A percentile compares a stretch with the other conserved stretches of the same genome.
phyloP scores from a whole-genome alignment of 2,113 vertebrate genomes.

The Genyomyrus donnyi region DNA sequence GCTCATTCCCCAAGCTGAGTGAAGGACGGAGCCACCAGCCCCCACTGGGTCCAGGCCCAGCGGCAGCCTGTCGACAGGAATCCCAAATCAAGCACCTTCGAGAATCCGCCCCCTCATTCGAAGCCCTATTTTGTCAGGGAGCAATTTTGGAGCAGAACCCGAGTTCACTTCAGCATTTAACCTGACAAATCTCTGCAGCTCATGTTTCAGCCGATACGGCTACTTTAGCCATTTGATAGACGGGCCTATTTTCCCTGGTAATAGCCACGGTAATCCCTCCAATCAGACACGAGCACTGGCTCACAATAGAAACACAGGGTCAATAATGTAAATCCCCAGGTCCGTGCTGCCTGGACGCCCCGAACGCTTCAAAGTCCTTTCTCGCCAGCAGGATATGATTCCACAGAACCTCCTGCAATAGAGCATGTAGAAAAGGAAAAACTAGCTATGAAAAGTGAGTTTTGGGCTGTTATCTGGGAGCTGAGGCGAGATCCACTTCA shows the following conservation, averaged over 20 bases:
- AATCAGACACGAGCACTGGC: conserved; percentile 15
- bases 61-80: neutral
- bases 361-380: conserved; percentile 16
- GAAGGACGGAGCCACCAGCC: neutral
- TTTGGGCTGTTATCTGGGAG: neutral
- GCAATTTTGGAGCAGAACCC: conserved; percentile 24
- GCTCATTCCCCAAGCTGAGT: neutral
- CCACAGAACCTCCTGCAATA: conserved; percentile 12
- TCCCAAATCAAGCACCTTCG: conserved; percentile 3
- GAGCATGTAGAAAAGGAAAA: neutral
- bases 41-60: neutral
- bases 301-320: conserved; percentile 22
- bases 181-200: conserved; percentile 18
- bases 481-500: neutral
- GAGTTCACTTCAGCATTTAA: conserved; percentile 29
- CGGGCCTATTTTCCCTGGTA: conserved; percentile 19
- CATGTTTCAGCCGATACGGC: conserved; percentile 15
- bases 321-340: conserved; percentile 25
- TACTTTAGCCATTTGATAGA: conserved; percentile 17
- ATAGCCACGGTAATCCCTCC: conserved; percentile 22
- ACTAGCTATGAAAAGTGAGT: neutral
- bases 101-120: conserved; percentile 23
- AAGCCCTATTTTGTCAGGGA: conserved; percentile 24
- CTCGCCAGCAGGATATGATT: conserved; percentile 14
- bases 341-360: conserved; percentile 1